phyloP scores from a whole-genome alignment of 2,113 vertebrate species.

The Lagopus muta region DNA sequence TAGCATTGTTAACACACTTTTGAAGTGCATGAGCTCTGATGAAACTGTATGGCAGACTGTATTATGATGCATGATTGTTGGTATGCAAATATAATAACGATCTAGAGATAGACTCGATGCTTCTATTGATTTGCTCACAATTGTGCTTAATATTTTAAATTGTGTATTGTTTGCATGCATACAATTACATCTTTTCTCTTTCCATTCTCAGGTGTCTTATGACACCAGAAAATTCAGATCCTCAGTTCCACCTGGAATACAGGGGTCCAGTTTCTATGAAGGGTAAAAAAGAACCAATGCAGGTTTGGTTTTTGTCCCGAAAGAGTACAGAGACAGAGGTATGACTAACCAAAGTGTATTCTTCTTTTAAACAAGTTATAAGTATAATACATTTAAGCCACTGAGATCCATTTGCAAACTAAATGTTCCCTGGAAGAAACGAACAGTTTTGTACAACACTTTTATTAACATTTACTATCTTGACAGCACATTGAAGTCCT shows the following conservation, averaged over 20 bases:
- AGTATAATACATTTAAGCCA: slow-evolving; percentile 36
- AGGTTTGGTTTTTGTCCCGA: slow-evolving; percentile 97
- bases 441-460: background rate
- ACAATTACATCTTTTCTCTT: background rate
- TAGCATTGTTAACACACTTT: background rate
- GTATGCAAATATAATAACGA: background rate
- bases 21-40: background rate
- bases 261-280: slow-evolving; percentile 97
- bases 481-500: background rate
- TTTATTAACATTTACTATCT: slow-evolving; percentile 9
- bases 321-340: slow-evolving; percentile 82
- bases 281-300: slow-evolving; percentile 98
- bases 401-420: slow-evolving; percentile 33
- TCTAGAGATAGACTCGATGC: background rate
- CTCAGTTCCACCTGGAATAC: slow-evolving; percentile 92
- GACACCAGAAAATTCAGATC: slow-evolving; percentile 93
- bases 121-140: background rate
- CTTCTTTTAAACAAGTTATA: slow-evolving; percentile 15
- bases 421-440: slow-evolving; percentile 40
- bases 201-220: slow-evolving; percentile 88
- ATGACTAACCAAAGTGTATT: slow-evolving; percentile 56
- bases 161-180: fast-evolving
- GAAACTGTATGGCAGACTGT: background rate
- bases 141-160: background rate
- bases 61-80: background rate